These are phyloP conservation scores for Syritta pipiens DNA, from an alignment of 2,888 invertebrate species.

Conservation along the genomic window DNA sequence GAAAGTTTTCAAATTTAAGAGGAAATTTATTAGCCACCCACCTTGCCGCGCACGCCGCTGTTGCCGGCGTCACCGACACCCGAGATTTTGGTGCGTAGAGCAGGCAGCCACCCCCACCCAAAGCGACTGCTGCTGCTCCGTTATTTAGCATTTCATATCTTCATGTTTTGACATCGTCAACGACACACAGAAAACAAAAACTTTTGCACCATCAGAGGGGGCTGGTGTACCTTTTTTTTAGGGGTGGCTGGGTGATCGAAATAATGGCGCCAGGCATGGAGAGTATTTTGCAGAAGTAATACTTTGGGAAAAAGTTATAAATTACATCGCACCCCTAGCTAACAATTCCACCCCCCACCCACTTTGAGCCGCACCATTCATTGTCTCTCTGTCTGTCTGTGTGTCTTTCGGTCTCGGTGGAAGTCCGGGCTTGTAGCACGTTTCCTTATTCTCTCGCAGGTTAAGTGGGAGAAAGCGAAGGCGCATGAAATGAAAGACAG, in stretches of 20 bases:
- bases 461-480: constrained; percentile 41
- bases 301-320: constrained; percentile 60
- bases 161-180: constrained; percentile 58
- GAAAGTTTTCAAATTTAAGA: constrained; percentile 65
- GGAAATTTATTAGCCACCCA: constrained; percentile 57
- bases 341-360: constrained; percentile 10
- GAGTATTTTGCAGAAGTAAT: constrained; percentile 42
- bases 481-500: constrained; percentile 50
- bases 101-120: not conserved
- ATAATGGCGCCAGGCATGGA: constrained; percentile 29
- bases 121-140: constrained; percentile 45
- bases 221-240: not conserved
- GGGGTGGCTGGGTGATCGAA: constrained; percentile 15
- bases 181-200: constrained; percentile 56
- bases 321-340: constrained; percentile 47
- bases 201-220: constrained; percentile 32
- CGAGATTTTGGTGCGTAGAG: constrained; percentile 24
- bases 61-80: not conserved
- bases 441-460: constrained; percentile 37
- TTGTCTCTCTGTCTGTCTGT: constrained; percentile 55
- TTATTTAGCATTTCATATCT: constrained; percentile 67
- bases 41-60: not conserved
- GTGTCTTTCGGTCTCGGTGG: constrained; percentile 12
- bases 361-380: not conserved
- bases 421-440: constrained; percentile 38